Evolutionary conservation across 2,797 vertebrate genomes (phyloP).

Genomic region (Sphaeramia orbicularis): DNA sequence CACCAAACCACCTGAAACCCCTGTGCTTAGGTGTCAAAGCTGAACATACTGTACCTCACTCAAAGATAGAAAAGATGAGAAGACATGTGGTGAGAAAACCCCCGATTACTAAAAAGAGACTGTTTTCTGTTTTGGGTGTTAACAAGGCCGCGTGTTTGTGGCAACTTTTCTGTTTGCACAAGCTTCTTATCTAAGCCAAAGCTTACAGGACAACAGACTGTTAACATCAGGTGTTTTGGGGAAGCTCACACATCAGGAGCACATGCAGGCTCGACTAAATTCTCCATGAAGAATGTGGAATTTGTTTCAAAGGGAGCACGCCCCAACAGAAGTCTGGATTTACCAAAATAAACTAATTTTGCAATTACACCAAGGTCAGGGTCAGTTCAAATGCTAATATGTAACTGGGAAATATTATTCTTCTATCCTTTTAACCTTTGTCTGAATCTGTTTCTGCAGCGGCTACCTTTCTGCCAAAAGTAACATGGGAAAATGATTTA

Average conservation of each 20-base stretch:
- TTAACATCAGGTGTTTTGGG: conserved; percentile 46
- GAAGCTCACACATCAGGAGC: conserved; percentile 11
- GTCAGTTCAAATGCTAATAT: conserved; percentile 66
- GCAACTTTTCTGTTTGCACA: conserved; percentile 29
- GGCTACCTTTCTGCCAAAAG: conserved; percentile 56
- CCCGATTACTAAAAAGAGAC: conserved; percentile 19
- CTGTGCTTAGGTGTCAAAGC: conserved; percentile 1
- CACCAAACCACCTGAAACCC: conserved; percentile 52
- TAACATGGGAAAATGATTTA: conserved; percentile 74
- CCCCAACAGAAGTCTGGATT: conserved; percentile 61
- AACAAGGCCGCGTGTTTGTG: conserved; percentile 30
- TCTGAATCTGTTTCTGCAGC: conserved; percentile 28
- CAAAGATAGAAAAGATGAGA: conserved; percentile 8
- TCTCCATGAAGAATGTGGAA: conserved; percentile 68
- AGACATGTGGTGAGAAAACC: conserved; percentile 12
- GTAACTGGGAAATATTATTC: conserved; percentile 65
- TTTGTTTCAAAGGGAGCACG: conserved; percentile 62
- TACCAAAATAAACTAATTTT: conserved; percentile 75
- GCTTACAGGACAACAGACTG: conserved; percentile 12
- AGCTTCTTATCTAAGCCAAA: conserved; percentile 21
- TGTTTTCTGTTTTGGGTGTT: conserved; percentile 20
- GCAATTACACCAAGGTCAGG: conserved; percentile 58
- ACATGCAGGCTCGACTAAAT: conserved; percentile 38
- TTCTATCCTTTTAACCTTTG: conserved; percentile 50
- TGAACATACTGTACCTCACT: conserved; percentile 26